A percentile compares a stretch with the other conserved stretches of the same genome.
Evolutionary conservation across 2,113 vertebrate species (phyloP).

Genomic region (Terrapene triunguis): DNA sequence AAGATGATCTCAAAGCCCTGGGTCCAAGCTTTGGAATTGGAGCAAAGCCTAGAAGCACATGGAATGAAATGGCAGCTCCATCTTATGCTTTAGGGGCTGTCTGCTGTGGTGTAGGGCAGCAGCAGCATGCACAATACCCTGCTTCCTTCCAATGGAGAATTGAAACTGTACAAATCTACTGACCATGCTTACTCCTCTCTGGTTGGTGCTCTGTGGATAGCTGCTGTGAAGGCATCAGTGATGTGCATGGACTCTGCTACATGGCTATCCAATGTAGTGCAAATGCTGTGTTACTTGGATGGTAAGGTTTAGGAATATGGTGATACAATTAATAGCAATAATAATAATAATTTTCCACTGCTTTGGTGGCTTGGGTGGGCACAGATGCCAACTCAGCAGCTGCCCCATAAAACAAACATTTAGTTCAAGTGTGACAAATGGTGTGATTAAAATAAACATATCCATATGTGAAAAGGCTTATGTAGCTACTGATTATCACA

Average conservation of each 20-base stretch:
- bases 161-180: not conserved
- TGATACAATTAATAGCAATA: fast-evolving
- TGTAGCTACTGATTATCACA: not conserved
- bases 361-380: not conserved
- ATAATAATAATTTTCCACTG: not conserved
- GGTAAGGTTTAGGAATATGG: not conserved
- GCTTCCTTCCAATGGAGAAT: not conserved
- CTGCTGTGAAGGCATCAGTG: not conserved
- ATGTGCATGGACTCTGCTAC: not conserved
- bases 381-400: fast-evolving
- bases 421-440: not conserved
- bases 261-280: not conserved
- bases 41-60: not conserved
- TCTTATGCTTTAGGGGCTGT: not conserved
- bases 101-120: not conserved
- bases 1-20: fast-evolving
- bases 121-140: too few relatives aligned
- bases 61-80: not conserved
- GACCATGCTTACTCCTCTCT: not conserved
- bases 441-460: not conserved
- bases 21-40: too few relatives aligned
- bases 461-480: not conserved
- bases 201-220: not conserved
- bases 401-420: fast-evolving
- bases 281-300: fast-evolving